Conservation (phyloP, 2,888 invertebrate genomes). For the Atherix ibis region DNA sequence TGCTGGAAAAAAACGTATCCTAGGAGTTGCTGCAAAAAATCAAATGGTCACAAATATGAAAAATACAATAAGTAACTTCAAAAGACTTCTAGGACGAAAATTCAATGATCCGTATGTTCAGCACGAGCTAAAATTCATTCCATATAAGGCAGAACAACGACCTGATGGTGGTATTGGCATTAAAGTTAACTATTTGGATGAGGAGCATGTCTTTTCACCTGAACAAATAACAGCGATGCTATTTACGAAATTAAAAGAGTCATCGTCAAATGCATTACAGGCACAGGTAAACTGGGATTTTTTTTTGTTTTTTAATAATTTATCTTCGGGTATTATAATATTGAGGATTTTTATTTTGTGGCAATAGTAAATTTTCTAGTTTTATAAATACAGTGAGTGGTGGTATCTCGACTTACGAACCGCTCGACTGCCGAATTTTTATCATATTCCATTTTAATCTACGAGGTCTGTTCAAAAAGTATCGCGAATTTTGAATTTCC, state of each 20-base stretch:
- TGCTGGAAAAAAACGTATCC: constrained; percentile 76
- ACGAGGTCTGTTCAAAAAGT: too few species aligned
- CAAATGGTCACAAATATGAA: constrained; percentile 94
- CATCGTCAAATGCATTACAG: constrained; percentile 69
- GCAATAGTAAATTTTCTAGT: too few species aligned
- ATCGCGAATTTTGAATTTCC: too few species aligned
- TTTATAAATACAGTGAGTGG: too few species aligned
- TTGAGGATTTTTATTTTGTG: too few species aligned
- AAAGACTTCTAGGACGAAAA: constrained; percentile 79
- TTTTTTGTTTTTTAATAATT: constrained; percentile 4
- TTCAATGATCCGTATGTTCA: constrained; percentile 79
- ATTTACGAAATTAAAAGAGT: constrained; percentile 89
- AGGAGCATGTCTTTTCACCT: constrained; percentile 71
- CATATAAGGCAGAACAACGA: constrained; percentile 61
- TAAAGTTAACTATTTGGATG: constrained; percentile 74
- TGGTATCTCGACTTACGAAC: too few species aligned
- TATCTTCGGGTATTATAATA: neutral
- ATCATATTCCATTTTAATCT: too few species aligned
- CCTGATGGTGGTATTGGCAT: constrained; percentile 73
- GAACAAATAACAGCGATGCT: constrained; percentile 95
- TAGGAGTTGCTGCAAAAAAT: constrained; percentile 94
- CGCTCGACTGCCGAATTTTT: too few species aligned
- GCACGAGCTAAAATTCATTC: constrained; percentile 61
- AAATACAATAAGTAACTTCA: constrained; percentile 90
- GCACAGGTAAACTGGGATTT: too few species aligned